Base-by-base conservation (phyloP, 2,113 vertebrate genomes). In the Oostethus manadensis region DNA sequence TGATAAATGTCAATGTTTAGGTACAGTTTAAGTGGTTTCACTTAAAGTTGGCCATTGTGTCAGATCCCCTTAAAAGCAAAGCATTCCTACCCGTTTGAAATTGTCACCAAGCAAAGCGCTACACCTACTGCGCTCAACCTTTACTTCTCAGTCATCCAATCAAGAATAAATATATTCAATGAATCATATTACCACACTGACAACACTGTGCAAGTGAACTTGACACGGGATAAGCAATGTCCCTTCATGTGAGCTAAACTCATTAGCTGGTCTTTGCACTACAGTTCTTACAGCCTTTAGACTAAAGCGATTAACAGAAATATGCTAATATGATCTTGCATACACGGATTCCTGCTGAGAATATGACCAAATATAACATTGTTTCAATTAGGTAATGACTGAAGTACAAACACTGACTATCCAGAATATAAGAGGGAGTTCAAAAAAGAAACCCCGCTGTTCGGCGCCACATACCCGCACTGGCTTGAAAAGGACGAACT, bases 401-500 rank as follows among this genome's bases (percentile, higher is more conserved):
- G 20, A 55, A 55, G 35, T 21, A n/a, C 3, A 16, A 15, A 26
- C 3, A 4, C 38, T 42, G 38, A 13, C 38, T 13, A 13, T 42
- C 38, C 38, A 14, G 38, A 42, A 42, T 42, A 42, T 13, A 42
- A 40, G 38, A 40, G 13, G 3, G 38, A 11, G 10, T 40, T 7
- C 8, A 3, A 54, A 55, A 70, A 58, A 58, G 2, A 1, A 64
- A 65, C 20, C 47, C 23, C 56, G 48, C 58, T 54, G 77, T 15
- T 16, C 58, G 66, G 55, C 42, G 20, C 77, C 75, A 93, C 96
- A 88, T 78, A 99, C 97, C 91, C 92, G 88, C 22, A 99, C 94
- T 17, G 96, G 96, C 71, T 98, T 99, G 86, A 99, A 99, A 68
- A 99, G 88, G 84, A 99, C 97, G 87, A 97, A 93, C 81, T 99